Evolutionary conservation across 2,888 invertebrate genomes (phyloP).

Genomic region (Pollenia angustigena): DNA sequence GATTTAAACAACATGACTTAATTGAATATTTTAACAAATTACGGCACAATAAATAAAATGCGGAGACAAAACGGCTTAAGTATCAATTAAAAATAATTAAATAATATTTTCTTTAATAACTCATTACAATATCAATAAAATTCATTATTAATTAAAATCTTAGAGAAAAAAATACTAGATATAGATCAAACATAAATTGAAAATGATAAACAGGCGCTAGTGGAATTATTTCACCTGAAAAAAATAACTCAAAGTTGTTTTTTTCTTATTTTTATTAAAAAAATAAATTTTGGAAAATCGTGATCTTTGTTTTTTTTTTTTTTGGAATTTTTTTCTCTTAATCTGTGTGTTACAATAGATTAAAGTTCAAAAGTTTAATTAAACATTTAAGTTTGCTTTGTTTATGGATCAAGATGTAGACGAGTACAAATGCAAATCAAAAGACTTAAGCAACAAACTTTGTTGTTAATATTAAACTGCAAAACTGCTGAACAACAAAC

Average conservation of each 20-base stretch:
- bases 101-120: slow-evolving; percentile 34
- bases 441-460: slow-evolving; percentile 57
- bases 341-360: slow-evolving; percentile 26
- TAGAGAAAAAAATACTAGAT: background rate
- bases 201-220: background rate
- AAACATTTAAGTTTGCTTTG: slow-evolving; percentile 58
- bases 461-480: background rate
- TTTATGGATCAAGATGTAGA: slow-evolving; percentile 44
- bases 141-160: background rate
- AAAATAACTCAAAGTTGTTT: background rate
- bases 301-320: slow-evolving; percentile 29
- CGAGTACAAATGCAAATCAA: slow-evolving; percentile 38
- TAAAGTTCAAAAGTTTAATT: slow-evolving; percentile 69
- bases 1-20: slow-evolving; percentile 10
- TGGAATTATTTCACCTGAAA: background rate
- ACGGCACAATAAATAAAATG: slow-evolving; percentile 12
- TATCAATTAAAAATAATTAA: slow-evolving; percentile 56
- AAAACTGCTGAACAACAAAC: background rate
- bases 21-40: slow-evolving; percentile 37
- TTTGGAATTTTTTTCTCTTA: background rate
- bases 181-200: background rate
- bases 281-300: slow-evolving; percentile 21
- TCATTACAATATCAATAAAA: slow-evolving; percentile 1
- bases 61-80: background rate
- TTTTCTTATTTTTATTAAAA: background rate